Evolutionary conservation across 2,113 vertebrate genomes (phyloP), one percentile per base, ranked within the genome.

Genomic region (Marmota monax): DNA sequence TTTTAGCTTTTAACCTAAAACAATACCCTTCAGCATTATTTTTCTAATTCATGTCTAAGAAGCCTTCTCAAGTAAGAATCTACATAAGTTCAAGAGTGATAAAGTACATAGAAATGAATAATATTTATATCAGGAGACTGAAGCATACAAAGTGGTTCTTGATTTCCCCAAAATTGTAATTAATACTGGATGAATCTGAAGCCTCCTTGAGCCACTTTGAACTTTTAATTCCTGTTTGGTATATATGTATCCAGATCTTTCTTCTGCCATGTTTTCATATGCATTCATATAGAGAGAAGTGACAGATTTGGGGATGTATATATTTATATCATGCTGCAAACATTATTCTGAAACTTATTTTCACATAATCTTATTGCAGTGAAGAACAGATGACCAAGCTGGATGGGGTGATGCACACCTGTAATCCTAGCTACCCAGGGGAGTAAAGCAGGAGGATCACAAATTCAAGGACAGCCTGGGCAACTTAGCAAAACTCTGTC

Each of bases 21-120:
- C 25, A 90, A 45, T 88, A 90, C 37, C n/a, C 23, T 74, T 45
- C 51, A 92, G 17, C 42, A 95, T 88, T 84, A 58, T 94, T 92
- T 89, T 94, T 82, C 13, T 87, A 92, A 88, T 45, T 84, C 45
- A 84, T 70, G 1, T 53, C 45, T 22, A 92, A 85, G 42, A 78
- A 85, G 2, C 4, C 22, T 45, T 88, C 89, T 83, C 29, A 91
- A 78, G 9, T 76, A 80, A 95, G 61, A 82, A 84, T 63, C 13
- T 86, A 48, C 10, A 67, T 53, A 77, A 48, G 37, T 69, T 84
- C 18, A 87, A 92, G 34, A 63, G 34, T 63, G 22, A 76, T 53
- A 5, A 84, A 82, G 8, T 34, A 92, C 7, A 5, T 53, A 48
- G 27, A 0, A 85, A 74, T 76, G 34, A 88, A 79, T 7, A 39